These are phyloP conservation scores for Coranthus polyacanthus DNA, from an alignment of 2,797 vertebrate species.

Conservation along the genomic window DNA sequence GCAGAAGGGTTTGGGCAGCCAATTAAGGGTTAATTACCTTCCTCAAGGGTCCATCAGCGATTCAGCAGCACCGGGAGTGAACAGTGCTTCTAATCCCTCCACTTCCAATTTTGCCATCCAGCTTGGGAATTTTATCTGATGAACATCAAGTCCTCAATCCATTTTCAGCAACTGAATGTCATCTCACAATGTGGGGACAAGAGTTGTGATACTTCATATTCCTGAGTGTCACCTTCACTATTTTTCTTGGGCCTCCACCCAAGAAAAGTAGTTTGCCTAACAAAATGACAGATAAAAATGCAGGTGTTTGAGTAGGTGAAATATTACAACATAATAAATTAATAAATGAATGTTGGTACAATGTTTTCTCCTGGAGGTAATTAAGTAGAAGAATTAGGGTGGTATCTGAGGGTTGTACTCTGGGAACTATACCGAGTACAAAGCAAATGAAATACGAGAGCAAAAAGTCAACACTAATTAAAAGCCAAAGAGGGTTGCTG, in stretches of 20 bases:
- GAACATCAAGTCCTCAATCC: not conserved
- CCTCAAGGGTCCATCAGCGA: not conserved
- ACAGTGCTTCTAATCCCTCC: not conserved
- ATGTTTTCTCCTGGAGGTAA: constrained; percentile 28
- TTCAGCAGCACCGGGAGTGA: not conserved
- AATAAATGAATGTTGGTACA: not conserved
- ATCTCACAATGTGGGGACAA: not conserved
- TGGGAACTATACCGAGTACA: not conserved
- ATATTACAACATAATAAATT: constrained; percentile 18
- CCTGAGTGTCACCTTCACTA: not conserved
- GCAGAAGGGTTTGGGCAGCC: not conserved
- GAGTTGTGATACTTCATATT: not conserved
- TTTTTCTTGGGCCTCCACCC: not conserved
- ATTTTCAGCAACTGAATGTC: not conserved
- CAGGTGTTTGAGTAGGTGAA: constrained; percentile 11
- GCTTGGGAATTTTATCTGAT: constrained; percentile 13
- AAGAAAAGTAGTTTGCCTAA: not conserved
- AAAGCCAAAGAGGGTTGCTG: constrained; percentile 33
- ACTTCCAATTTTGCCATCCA: not conserved
- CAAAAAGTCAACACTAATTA: constrained; percentile 39
- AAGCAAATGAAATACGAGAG: constrained; percentile 32
- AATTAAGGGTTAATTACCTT: constrained; percentile 5
- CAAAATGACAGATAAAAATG: not conserved
- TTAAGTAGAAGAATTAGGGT: constrained; percentile 36
- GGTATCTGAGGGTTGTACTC: not conserved